Evolutionary conservation across 2,888 invertebrate genomes (phyloP).

Genomic region (Unio delphinus): DNA sequence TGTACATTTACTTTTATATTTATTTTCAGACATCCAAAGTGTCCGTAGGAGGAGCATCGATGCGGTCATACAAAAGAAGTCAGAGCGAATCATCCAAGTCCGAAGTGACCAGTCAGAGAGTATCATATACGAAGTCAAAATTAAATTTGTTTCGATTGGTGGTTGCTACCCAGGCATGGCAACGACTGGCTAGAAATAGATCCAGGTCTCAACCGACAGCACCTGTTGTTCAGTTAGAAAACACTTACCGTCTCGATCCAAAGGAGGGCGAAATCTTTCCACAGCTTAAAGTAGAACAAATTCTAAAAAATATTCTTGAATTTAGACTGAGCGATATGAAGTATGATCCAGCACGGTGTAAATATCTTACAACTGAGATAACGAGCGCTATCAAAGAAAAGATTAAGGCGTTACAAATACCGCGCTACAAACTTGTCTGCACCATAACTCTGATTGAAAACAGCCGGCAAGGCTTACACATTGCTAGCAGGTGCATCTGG

Average conservation of each 20-base stretch:
- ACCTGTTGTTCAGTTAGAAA: conserved; percentile 43
- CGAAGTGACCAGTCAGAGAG: conserved; percentile 13
- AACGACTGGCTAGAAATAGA: conserved; percentile 40
- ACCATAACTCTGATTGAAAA: conserved; percentile 60
- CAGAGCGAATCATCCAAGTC: conserved; percentile 23
- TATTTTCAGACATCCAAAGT: conserved; percentile 24
- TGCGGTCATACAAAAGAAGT: conserved; percentile 10
- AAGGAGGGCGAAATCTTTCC: conserved; percentile 44
- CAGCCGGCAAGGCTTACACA: conserved; percentile 54
- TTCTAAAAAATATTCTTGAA: conserved; percentile 46
- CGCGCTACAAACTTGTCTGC: conserved; percentile 61
- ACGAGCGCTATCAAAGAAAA: conserved; percentile 49
- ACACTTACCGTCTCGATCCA: conserved; percentile 59
- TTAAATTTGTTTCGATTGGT: conserved; percentile 56
- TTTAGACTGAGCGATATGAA: conserved; percentile 39
- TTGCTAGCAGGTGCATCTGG: conserved; percentile 60
- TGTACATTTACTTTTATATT: conserved; percentile 2
- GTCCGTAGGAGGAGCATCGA: conserved; percentile 6
- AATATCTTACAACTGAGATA: conserved; percentile 47
- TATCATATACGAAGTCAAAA: conserved; percentile 18
- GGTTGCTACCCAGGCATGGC: conserved; percentile 56
- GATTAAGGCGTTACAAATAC: conserved; percentile 52
- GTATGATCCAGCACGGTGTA: conserved; percentile 48
- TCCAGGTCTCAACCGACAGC: conserved; percentile 22
- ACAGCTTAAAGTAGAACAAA: conserved; percentile 41